Evolutionary conservation across 2,888 invertebrate species (phyloP).

Genomic region (Cheilosia soror): DNA sequence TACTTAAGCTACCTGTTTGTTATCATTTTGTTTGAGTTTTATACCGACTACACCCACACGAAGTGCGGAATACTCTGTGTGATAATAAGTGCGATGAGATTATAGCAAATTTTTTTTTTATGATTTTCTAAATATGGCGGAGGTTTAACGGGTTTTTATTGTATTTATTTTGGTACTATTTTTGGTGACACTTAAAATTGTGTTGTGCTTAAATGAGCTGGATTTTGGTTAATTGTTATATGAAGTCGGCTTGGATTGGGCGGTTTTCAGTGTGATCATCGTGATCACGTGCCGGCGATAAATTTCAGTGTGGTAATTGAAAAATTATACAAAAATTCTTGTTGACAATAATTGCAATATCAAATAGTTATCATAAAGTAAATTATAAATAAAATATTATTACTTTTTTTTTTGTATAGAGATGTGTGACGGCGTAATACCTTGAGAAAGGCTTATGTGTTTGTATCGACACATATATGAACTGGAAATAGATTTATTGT

Average conservation of each 20-base stretch:
- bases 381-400: conserved; percentile 35
- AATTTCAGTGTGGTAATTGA: conserved; percentile 29
- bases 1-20: conserved; percentile 56
- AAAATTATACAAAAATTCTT: conserved; percentile 23
- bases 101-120: neutral
- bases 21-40: conserved; percentile 29
- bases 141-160: neutral
- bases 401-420: neutral
- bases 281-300: conserved; percentile 2
- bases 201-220: neutral
- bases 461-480: neutral
- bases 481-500: conserved; percentile 50
- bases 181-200: neutral
- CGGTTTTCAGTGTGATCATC: neutral
- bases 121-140: neutral
- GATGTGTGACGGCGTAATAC: neutral
- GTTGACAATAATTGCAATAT: conserved; percentile 31
- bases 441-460: neutral
- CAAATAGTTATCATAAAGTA: conserved; percentile 2
- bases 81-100: conserved; percentile 9
- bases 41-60: conserved; percentile 4
- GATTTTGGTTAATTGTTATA: conserved; percentile 2
- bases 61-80: neutral
- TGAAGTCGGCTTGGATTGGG: neutral
- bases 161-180: neutral